Conservation (phyloP, 1,140 invertebrate genomes). For the Trialeurodes vaporariorum region DNA sequence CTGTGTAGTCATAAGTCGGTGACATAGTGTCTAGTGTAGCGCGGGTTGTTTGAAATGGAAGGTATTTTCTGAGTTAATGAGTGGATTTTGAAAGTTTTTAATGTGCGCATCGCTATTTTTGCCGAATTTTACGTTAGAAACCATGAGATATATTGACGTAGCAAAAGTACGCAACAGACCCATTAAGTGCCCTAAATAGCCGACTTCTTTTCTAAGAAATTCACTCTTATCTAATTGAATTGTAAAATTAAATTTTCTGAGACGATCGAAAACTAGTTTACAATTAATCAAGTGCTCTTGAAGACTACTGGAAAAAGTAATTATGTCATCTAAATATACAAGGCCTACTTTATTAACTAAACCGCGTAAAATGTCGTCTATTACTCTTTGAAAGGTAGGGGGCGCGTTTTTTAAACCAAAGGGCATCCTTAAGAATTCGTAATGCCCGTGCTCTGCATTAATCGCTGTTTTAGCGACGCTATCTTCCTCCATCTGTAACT, state of each 20-base stretch:
- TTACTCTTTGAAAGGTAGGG: constrained; percentile 3
- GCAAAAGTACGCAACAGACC: too few relatives aligned
- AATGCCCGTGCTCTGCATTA: constrained; percentile 22
- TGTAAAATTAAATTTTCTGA: constrained; percentile 20
- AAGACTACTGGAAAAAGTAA: constrained; percentile 9
- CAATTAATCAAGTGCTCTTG: constrained; percentile 18
- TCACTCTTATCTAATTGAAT: constrained; percentile 23
- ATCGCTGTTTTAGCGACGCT: constrained; percentile 35
- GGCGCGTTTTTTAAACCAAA: constrained; percentile 31
- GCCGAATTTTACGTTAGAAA: too few relatives aligned
- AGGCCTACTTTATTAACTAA: constrained; percentile 31
- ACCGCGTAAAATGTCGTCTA: constrained; percentile 15
- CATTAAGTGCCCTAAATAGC: constrained; percentile 30
- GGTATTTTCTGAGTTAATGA: too few relatives aligned
- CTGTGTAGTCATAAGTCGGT: too few relatives aligned
- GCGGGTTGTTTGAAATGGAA: too few relatives aligned
- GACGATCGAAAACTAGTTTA: constrained; percentile 21
- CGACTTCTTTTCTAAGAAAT: constrained; percentile 26
- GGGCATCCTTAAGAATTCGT: constrained; percentile 26
- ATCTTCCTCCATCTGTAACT: constrained; percentile 31
- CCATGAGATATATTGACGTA: too few relatives aligned
- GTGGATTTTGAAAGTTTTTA: too few relatives aligned
- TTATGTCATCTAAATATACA: constrained; percentile 21
- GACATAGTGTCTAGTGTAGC: too few relatives aligned
- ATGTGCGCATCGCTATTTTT: too few relatives aligned